phyloP scores from a whole-genome alignment of 1,140 invertebrate species.

The Leptonema lineaticorne region DNA sequence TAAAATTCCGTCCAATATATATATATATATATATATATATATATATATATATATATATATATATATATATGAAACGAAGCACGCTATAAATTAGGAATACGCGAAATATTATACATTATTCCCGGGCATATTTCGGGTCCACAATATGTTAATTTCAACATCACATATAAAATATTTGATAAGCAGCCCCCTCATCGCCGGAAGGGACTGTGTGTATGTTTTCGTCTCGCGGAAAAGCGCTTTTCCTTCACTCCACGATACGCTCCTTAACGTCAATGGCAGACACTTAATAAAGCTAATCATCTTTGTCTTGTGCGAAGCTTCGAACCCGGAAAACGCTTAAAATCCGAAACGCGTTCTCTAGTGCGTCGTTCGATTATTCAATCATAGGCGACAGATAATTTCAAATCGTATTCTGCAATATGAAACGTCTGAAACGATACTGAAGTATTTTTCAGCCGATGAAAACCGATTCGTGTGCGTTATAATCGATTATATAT shows the following conservation, averaged over 20 bases:
- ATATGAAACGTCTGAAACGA: too few species aligned
- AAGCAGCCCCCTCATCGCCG: background rate
- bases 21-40: background rate
- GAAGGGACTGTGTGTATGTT: slow-evolving; percentile 11
- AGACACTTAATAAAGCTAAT: slow-evolving; percentile 11
- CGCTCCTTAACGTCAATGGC: background rate
- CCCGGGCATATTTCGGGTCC: background rate
- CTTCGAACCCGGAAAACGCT: too few species aligned
- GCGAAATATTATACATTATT: background rate
- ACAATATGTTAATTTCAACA: background rate
- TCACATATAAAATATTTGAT: too few species aligned
- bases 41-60: background rate
- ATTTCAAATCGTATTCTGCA: too few species aligned
- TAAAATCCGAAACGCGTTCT: background rate
- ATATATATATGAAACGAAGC: background rate
- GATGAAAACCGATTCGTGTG: too few species aligned
- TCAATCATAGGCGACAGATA: too few species aligned
- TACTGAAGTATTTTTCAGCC: background rate
- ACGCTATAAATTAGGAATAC: background rate
- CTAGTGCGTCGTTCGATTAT: too few species aligned
- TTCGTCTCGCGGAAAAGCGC: slow-evolving; percentile 13
- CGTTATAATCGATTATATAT: too few species aligned
- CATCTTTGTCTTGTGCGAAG: slow-evolving; percentile 15
- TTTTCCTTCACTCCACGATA: too few species aligned
- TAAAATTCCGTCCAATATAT: too few species aligned